Evolutionary conservation across 2,113 vertebrate species (phyloP).

Genomic region (Poecile atricapillus): DNA sequence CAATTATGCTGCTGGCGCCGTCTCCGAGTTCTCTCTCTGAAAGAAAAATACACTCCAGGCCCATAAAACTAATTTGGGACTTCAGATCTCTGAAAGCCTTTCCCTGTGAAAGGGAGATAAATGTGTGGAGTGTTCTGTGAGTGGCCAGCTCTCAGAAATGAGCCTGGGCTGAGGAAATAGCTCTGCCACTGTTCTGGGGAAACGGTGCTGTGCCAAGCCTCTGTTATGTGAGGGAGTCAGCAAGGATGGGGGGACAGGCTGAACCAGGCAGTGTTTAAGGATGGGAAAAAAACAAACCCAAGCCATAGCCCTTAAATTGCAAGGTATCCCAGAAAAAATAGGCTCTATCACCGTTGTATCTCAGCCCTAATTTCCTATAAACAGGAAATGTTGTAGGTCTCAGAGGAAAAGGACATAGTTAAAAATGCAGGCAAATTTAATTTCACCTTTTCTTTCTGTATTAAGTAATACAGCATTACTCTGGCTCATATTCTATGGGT

Average conservation of each 20-base stretch:
- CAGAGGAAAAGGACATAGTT: background rate
- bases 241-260: background rate
- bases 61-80: background rate
- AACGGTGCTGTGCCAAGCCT: background rate
- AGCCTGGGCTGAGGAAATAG: background rate
- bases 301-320: background rate
- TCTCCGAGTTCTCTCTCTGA: background rate
- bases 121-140: background rate
- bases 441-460: background rate
- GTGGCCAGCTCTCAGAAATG: background rate
- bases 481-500: background rate
- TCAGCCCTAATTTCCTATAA: background rate
- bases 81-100: background rate
- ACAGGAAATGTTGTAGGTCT: background rate
- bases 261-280: background rate
- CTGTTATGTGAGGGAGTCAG: background rate
- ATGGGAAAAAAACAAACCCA: background rate
- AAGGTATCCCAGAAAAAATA: background rate
- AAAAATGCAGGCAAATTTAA: background rate
- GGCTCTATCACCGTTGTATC: background rate
- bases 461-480: background rate
- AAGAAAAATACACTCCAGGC: conserved; percentile 12
- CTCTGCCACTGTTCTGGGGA: background rate
- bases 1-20: background rate
- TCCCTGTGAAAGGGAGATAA: background rate